Evolutionary conservation across 1,140 invertebrate species (phyloP).

Genomic region (Vanessa tameamea): DNA sequence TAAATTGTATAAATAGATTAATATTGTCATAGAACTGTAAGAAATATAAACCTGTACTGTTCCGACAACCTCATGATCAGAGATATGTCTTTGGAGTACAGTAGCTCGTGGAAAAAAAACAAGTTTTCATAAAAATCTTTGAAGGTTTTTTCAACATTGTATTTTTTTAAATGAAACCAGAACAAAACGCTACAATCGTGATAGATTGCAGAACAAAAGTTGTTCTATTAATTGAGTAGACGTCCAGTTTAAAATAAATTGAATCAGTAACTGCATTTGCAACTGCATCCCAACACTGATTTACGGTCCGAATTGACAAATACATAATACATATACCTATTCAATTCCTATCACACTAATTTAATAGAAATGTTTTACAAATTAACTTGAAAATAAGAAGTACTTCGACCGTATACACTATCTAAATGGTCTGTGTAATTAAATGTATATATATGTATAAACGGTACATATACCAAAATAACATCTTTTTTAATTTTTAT

Average conservation of each 20-base stretch:
- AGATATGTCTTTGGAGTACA: too few relatives aligned
- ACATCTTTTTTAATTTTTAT: too few relatives aligned
- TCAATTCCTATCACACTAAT: conserved; percentile 6
- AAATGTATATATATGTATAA: too few relatives aligned
- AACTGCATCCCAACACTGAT: conserved; percentile 30
- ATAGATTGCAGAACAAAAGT: conserved; percentile 34
- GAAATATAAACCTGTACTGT: too few relatives aligned
- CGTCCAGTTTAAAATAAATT: conserved; percentile 44
- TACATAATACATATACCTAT: conserved; percentile 11
- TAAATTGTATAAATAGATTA: too few relatives aligned
- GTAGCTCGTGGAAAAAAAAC: too few relatives aligned
- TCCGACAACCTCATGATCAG: too few relatives aligned
- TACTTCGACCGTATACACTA: too few relatives aligned
- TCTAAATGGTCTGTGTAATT: too few relatives aligned
- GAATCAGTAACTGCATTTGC: conserved; percentile 37
- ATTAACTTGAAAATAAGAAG: too few relatives aligned
- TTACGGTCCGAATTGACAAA: conserved; percentile 33
- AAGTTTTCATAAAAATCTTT: not conserved
- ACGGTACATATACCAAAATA: too few relatives aligned
- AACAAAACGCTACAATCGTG: conserved; percentile 22
- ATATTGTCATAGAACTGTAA: too few relatives aligned
- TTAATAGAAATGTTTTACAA: not conserved
- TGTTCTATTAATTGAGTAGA: conserved; percentile 40
- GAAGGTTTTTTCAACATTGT: not conserved
- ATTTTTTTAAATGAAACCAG: conserved; percentile 17